These are phyloP conservation scores for Limenitis arthemis DNA, from an alignment of 2,888 invertebrate species.

Conservation along the genomic window DNA sequence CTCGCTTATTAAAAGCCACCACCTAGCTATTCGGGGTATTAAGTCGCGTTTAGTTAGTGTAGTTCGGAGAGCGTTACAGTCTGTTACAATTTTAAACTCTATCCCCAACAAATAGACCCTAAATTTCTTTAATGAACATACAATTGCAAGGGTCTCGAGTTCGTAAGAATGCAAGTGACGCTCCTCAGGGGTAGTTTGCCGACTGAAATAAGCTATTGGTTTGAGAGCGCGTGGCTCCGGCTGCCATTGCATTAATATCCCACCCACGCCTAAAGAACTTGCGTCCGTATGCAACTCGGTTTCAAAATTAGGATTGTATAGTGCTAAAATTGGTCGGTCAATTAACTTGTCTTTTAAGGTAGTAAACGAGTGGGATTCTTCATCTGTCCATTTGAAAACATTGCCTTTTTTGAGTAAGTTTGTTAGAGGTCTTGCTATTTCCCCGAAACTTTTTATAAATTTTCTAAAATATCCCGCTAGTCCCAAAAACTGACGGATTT, in stretches of 20 bases:
- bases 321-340: slow-evolving; percentile 27
- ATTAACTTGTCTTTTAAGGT: slow-evolving; percentile 1
- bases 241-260: slow-evolving; percentile 30
- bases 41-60: slow-evolving; percentile 31
- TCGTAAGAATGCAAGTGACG: slow-evolving; percentile 25
- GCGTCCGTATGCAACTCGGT: slow-evolving; percentile 37
- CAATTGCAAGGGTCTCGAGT: slow-evolving; percentile 26
- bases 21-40: slow-evolving; percentile 32
- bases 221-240: slow-evolving; percentile 9
- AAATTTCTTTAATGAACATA: slow-evolving; percentile 30
- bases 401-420: slow-evolving; percentile 19
- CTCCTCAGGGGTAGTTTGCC: slow-evolving; percentile 25
- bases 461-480: slow-evolving; percentile 24
- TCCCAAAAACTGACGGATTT: slow-evolving; percentile 25
- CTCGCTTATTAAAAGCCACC: slow-evolving; percentile 32
- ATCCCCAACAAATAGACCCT: slow-evolving; percentile 30
- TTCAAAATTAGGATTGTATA: slow-evolving; percentile 29
- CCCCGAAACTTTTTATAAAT: slow-evolving; percentile 21
- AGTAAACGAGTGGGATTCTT: slow-evolving; percentile 2
- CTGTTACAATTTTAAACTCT: slow-evolving; percentile 24
- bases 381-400: slow-evolving; percentile 15
- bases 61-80: slow-evolving; percentile 31
- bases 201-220: slow-evolving; percentile 27
- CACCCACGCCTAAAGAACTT: slow-evolving; percentile 30
- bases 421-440: slow-evolving; percentile 21